phyloP scores from a whole-genome alignment of 2,888 invertebrate genomes.

The Athrips mouffetella region DNA sequence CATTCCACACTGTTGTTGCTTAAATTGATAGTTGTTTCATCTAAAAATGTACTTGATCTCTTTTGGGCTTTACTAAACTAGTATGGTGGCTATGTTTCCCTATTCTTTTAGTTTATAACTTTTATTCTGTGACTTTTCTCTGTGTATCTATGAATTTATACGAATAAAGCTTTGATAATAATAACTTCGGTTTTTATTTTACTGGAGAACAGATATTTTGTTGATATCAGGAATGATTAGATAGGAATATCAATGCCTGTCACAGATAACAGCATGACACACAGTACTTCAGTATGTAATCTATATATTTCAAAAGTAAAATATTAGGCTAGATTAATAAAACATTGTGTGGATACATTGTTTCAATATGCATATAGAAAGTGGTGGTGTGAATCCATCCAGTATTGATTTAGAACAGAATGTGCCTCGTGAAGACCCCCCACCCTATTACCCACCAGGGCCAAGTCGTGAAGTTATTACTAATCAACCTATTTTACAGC shows the following conservation, averaged over 20 bases:
- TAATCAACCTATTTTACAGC: constrained; percentile 33
- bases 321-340: neutral
- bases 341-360: neutral
- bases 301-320: too few relatives aligned
- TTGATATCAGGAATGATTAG: constrained; percentile 48
- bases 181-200: constrained; percentile 20
- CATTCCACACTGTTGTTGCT: neutral
- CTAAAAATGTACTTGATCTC: neutral
- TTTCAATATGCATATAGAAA: constrained; percentile 19
- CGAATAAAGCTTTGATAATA: constrained; percentile 15
- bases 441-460: constrained; percentile 47
- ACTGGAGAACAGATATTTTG: constrained; percentile 21
- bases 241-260: constrained; percentile 30
- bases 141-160: constrained; percentile 17
- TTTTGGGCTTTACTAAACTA: too few relatives aligned
- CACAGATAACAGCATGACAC: constrained; percentile 31
- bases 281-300: constrained; percentile 23
- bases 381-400: constrained; percentile 33
- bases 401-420: constrained; percentile 20
- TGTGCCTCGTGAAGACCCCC: constrained; percentile 48
- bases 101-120: neutral
- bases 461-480: constrained; percentile 22
- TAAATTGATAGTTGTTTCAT: too few relatives aligned
- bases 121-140: neutral
- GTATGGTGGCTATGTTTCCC: neutral